phyloP scores from a whole-genome alignment of 2,888 invertebrate genomes.

The Cecidostiba fungosa region DNA sequence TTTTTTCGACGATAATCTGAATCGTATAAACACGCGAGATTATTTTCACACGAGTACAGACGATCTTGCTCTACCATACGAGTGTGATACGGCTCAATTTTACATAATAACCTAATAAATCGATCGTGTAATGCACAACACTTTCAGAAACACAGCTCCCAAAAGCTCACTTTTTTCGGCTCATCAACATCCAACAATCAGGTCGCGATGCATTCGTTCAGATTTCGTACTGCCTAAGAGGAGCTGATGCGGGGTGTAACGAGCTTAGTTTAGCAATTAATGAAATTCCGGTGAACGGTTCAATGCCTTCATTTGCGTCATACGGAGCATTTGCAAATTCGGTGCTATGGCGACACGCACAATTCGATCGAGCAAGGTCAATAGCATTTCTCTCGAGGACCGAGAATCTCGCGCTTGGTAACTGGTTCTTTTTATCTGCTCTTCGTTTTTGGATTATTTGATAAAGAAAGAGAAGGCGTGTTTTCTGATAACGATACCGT shows the following conservation, averaged over 20 bases:
- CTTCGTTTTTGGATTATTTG: neutral
- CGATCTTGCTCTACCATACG: neutral
- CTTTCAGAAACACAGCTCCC: no score
- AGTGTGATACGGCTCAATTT: slow-evolving; percentile 19
- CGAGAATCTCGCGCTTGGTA: neutral
- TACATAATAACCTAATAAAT: neutral
- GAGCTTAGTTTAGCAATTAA: neutral
- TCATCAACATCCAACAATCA: no score
- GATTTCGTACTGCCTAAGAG: neutral
- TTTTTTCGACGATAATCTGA: slow-evolving; percentile 14
- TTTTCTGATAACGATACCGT: neutral
- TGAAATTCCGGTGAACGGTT: slow-evolving; percentile 52
- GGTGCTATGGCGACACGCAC: neutral
- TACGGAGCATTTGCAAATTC: slow-evolving; percentile 8
- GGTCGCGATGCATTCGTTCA: no score
- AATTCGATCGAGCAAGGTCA: slow-evolving; percentile 26
- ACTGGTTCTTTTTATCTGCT: neutral
- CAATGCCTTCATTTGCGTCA: slow-evolving; percentile 63
- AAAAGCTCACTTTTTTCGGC: no score
- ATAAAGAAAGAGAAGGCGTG: neutral
- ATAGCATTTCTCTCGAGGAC: neutral
- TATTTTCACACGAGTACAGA: neutral
- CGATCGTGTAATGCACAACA: no score
- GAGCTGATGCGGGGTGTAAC: neutral
- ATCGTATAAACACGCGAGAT: slow-evolving; percentile 2